These are phyloP conservation scores for Carassius gibelio DNA, from an alignment of 2,113 vertebrate genomes.

Conservation along the genomic window DNA sequence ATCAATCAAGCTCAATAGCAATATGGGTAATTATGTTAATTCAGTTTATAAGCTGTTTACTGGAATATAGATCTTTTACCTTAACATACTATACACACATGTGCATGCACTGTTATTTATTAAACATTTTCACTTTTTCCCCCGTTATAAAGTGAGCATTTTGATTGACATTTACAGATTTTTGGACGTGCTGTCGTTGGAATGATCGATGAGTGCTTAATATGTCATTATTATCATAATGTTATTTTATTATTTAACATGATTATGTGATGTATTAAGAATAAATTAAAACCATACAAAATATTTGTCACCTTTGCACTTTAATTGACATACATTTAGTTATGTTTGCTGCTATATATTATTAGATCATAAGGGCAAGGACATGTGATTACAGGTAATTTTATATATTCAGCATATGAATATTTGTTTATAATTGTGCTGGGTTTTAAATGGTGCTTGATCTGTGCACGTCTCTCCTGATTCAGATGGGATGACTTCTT, in stretches of 20 bases:
- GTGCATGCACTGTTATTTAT: conserved; percentile 28
- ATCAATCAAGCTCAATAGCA: neutral
- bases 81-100: conserved; percentile 1
- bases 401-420: too few species aligned
- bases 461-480: too few species aligned
- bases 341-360: too few species aligned
- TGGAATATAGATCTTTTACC: neutral
- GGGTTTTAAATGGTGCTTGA: too few species aligned
- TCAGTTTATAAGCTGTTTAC: neutral
- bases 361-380: too few species aligned
- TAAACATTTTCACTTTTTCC: neutral
- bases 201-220: neutral
- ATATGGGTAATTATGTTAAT: neutral
- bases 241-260: conserved; percentile 1
- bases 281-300: conserved; percentile 1
- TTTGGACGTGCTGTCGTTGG: neutral
- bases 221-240: conserved; percentile 2
- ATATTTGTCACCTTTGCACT: neutral
- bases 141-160: neutral
- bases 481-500: too few species aligned
- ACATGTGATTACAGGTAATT: too few species aligned
- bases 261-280: neutral
- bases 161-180: neutral
- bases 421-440: too few species aligned
- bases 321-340: neutral